Evolutionary conservation across 2,113 vertebrate genomes (phyloP).

Genomic region (Eonycteris spelaea): DNA sequence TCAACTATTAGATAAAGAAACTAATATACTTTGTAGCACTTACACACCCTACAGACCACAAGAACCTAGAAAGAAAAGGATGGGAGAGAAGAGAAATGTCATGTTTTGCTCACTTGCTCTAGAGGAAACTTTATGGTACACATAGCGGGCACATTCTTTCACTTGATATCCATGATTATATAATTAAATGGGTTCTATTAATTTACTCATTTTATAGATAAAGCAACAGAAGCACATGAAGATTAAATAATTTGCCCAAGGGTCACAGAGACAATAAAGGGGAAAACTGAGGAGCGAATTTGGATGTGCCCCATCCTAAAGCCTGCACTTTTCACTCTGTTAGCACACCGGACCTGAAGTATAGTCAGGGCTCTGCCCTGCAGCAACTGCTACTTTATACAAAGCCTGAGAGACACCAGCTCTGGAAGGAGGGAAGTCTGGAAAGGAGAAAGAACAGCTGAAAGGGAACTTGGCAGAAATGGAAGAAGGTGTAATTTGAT

Average conservation of each 20-base stretch:
- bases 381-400: not conserved
- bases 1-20: not conserved
- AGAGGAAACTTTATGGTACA: not conserved
- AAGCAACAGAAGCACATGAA: not conserved
- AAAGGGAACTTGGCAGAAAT: not conserved
- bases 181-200: not conserved
- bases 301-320: not conserved
- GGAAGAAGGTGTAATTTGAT: not conserved
- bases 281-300: not conserved
- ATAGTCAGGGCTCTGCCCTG: not conserved
- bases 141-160: not conserved
- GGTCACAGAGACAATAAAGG: not conserved
- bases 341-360: accelerated
- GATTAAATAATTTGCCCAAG: not conserved
- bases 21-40: not conserved
- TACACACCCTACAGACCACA: not conserved
- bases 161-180: not conserved
- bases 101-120: not conserved
- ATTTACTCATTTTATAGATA: not conserved
- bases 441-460: not conserved
- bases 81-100: not conserved
- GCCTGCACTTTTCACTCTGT: not conserved
- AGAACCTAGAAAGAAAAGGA: not conserved
- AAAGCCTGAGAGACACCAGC: not conserved
- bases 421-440: not conserved